Percentiles rank a stretch among this genome's conserved stretches.
Conservation (phyloP, 2,797 vertebrate species). For the Silurus aristotelis region DNA sequence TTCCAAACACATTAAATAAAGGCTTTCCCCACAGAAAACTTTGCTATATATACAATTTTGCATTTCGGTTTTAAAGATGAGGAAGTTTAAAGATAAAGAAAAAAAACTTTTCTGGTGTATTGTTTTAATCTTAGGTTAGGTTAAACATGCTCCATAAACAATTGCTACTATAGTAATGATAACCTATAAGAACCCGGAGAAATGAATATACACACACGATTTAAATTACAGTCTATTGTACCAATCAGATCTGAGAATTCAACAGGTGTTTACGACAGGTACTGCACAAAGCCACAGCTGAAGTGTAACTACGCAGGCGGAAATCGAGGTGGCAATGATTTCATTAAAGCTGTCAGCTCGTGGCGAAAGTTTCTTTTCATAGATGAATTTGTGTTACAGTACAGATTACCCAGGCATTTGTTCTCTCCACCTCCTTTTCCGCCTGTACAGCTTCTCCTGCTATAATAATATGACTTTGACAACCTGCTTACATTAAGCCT, state of each 20-base stretch:
- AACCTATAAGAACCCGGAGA: background rate
- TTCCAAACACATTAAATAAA: background rate
- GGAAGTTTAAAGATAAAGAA: too few relatives aligned
- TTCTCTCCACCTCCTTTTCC: slow-evolving; percentile 63
- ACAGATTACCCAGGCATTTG: slow-evolving; percentile 57
- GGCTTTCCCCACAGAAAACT: background rate
- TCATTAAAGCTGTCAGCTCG: slow-evolving; percentile 60
- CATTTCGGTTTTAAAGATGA: background rate
- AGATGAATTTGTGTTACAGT: slow-evolving; percentile 58
- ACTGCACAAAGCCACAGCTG: background rate
- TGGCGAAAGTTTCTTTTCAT: slow-evolving; percentile 60
- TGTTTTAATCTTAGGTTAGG: background rate
- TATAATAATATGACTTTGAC: slow-evolving; percentile 69
- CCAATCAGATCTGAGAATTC: background rate
- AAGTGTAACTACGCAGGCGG: background rate
- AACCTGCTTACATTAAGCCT: slow-evolving; percentile 76
- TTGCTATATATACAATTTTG: background rate
- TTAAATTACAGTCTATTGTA: background rate
- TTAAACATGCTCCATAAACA: background rate
- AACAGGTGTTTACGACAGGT: background rate
- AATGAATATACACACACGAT: too few relatives aligned
- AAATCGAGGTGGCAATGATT: slow-evolving; percentile 29
- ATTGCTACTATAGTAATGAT: background rate
- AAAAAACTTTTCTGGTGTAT: background rate
- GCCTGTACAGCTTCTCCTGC: slow-evolving; percentile 62